Evolutionary conservation across 2,888 invertebrate species (phyloP).

Genomic region (Allophyes oxyacanthae): DNA sequence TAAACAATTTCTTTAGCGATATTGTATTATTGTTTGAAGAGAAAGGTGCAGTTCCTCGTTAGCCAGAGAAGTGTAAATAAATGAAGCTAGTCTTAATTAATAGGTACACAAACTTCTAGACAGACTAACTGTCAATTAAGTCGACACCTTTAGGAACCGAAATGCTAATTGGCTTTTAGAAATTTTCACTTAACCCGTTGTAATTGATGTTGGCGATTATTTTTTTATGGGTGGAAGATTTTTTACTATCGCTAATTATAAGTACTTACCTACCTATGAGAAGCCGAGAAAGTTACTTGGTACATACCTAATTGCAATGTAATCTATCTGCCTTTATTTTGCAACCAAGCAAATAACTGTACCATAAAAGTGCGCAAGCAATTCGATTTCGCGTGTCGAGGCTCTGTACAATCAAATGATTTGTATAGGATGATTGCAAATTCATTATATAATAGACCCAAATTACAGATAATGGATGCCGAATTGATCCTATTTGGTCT

Average conservation of each 20-base stretch:
- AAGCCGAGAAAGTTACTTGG: conserved; percentile 37
- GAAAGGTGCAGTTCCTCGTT: conserved; percentile 71
- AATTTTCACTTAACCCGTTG: conserved; percentile 40
- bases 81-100: conserved; percentile 64
- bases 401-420: conserved; percentile 36
- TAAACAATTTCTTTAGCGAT: conserved; percentile 65
- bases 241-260: conserved; percentile 39
- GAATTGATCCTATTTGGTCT: conserved; percentile 33
- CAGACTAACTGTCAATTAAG: conserved; percentile 60
- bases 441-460: conserved; percentile 44
- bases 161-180: conserved; percentile 54
- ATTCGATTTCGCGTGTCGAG: conserved; percentile 42
- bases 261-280: conserved; percentile 18
- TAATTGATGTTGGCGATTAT: conserved; percentile 8
- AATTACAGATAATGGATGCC: conserved; percentile 46
- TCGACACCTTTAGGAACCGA: conserved; percentile 23
- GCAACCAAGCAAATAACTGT: conserved; percentile 31
- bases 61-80: conserved; percentile 60
- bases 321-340: conserved; percentile 30
- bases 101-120: conserved; percentile 57
- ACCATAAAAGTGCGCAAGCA: conserved; percentile 30
- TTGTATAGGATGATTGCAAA: conserved; percentile 44
- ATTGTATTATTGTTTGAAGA: conserved; percentile 71
- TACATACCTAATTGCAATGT: conserved; percentile 13
- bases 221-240: conserved; percentile 20